Evolutionary conservation across 2,888 invertebrate species (phyloP).

Genomic region (Macropis europaea): DNA sequence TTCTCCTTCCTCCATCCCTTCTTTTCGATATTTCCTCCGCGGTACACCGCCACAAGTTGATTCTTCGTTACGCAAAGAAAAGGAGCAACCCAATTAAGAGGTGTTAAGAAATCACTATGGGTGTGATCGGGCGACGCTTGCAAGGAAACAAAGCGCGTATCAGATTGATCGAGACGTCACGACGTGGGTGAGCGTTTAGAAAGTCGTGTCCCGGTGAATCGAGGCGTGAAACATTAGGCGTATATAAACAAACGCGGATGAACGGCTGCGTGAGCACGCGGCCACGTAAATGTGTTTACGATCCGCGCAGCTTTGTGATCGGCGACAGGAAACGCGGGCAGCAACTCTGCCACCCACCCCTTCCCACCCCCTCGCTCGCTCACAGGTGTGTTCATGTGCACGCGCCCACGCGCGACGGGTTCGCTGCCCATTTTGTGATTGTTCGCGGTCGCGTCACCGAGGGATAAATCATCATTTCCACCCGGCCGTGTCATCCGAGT

Average conservation of each 20-base stretch:
- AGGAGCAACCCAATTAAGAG: no score
- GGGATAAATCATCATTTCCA: constrained; percentile 14
- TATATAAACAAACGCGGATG: constrained; percentile 14
- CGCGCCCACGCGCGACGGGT: not conserved
- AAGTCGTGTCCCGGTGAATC: constrained; percentile 30
- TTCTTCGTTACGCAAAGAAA: no score
- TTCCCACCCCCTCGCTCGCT: not conserved
- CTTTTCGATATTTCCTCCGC: no score
- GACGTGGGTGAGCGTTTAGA: constrained; percentile 32
- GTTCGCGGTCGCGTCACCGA: not conserved
- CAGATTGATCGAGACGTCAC: constrained; percentile 57
- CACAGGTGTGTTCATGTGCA: not conserved
- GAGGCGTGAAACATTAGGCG: constrained; percentile 44
- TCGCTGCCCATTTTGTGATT: constrained; percentile 10
- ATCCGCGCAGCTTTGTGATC: constrained; percentile 35
- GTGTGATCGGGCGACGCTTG: no score
- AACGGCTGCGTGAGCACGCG: constrained; percentile 18
- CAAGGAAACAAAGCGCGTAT: not conserved
- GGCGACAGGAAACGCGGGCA: constrained; percentile 39
- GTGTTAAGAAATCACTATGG: no score
- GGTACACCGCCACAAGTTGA: no score
- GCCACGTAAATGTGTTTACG: constrained; percentile 24
- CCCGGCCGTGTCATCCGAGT: not conserved
- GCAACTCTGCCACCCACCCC: constrained; percentile 22
- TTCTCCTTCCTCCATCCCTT: no score